phyloP scores from a whole-genome alignment of 2,113 vertebrate genomes.

The Vicugna pacos region DNA sequence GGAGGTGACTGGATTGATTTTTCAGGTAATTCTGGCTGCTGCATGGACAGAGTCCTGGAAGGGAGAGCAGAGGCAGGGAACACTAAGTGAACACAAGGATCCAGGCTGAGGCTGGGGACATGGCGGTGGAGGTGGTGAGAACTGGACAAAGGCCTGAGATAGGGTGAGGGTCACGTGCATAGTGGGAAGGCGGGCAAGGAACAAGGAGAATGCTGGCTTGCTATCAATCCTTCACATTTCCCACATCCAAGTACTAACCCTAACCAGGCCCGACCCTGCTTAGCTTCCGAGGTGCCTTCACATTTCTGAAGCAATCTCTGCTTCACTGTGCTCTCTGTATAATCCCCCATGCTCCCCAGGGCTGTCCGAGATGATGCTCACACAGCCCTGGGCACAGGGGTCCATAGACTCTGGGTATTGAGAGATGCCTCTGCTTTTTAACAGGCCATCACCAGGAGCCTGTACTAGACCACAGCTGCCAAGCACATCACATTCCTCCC shows the following conservation, averaged over 20 bases:
- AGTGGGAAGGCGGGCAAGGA: not conserved
- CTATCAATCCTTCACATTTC: not conserved
- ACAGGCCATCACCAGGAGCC: not conserved
- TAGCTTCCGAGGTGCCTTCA: too few species aligned
- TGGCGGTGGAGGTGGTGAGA: not conserved
- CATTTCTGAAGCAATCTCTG: not conserved
- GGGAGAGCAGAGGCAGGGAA: not conserved
- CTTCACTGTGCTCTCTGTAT: not conserved
- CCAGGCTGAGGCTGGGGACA: not conserved
- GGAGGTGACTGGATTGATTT: not conserved
- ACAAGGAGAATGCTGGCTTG: not conserved
- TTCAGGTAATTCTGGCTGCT: not conserved
- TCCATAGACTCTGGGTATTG: not conserved
- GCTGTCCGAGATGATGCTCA: too few species aligned
- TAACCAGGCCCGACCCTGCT: too few species aligned
- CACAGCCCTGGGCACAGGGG: not conserved
- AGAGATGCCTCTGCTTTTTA: not conserved
- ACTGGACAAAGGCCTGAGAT: not conserved
- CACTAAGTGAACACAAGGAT: not conserved
- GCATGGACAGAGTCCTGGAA: not conserved
- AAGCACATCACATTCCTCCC: not conserved
- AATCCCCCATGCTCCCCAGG: not conserved
- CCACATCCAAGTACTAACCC: too few species aligned
- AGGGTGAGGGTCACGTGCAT: rapidly evolving
- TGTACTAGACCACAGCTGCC: not conserved